Percentiles rank a stretch among this genome's conserved stretches.
phyloP scores from a whole-genome alignment of 1,140 invertebrate genomes.

The Meloidogyne hapla region DNA sequence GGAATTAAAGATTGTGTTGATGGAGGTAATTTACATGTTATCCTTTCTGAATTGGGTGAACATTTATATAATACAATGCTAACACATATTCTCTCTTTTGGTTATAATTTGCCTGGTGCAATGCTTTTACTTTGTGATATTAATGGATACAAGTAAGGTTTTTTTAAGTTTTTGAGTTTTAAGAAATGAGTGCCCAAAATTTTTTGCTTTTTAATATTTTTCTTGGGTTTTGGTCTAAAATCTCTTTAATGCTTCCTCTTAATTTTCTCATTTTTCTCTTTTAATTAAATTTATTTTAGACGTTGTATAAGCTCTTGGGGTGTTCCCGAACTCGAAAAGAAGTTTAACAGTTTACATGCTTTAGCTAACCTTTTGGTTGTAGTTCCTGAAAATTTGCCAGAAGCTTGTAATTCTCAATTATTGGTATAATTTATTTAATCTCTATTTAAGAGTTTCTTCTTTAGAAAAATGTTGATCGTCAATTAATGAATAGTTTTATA shows the following conservation, averaged over 20 bases:
- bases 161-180: no score
- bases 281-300: constrained; percentile 1
- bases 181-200: no score
- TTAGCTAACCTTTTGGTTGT: constrained; percentile 91
- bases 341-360: constrained; percentile 91
- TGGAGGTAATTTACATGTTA: constrained; percentile 84
- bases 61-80: constrained; percentile 89
- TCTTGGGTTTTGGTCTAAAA: no score
- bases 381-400: constrained; percentile 89
- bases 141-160: constrained; percentile 81
- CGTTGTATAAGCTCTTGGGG: constrained; percentile 67
- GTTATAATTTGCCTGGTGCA: constrained; percentile 91
- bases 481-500: constrained; percentile 31
- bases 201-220: no score
- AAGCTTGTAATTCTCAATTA: constrained; percentile 75
- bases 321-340: constrained; percentile 75
- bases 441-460: neutral
- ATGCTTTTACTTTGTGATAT: constrained; percentile 97
- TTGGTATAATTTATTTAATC: constrained; percentile 12
- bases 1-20: constrained; percentile 82
- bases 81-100: constrained; percentile 89
- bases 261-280: no score
- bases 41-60: constrained; percentile 83
- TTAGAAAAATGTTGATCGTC: constrained; percentile 34
- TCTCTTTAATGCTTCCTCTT: no score